Percentiles rank a stretch among this genome's conserved stretches.
These are phyloP conservation scores for Bedellia somnulentella DNA, from an alignment of 2,888 invertebrate species.

Conservation along the genomic window DNA sequence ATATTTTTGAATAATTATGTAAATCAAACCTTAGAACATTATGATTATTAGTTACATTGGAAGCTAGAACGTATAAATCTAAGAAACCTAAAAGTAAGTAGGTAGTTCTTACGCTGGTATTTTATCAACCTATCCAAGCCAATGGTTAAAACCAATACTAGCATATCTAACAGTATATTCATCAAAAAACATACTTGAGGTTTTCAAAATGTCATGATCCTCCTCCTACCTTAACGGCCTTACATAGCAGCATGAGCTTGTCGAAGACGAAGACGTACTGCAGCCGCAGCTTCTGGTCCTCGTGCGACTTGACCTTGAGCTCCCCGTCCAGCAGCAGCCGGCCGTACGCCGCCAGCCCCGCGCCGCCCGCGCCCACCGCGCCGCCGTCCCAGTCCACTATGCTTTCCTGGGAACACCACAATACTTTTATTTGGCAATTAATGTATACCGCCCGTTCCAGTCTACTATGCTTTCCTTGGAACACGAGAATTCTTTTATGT, in stretches of 20 bases:
- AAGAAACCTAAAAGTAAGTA: no score
- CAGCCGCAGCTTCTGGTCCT: slow-evolving; percentile 80
- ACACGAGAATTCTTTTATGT: no score
- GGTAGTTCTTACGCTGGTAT: no score
- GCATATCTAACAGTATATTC: no score
- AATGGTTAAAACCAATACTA: no score
- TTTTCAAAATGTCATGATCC: neutral
- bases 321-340: slow-evolving; percentile 92
- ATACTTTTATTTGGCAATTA: slow-evolving; percentile 4
- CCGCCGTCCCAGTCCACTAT: slow-evolving; percentile 80
- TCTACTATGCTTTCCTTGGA: neutral
- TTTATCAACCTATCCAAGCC: no score
- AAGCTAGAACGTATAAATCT: no score
- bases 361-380: slow-evolving; percentile 76
- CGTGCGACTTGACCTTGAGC: slow-evolving; percentile 86
- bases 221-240: slow-evolving; percentile 68
- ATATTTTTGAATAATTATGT: no score
- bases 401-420: slow-evolving; percentile 57
- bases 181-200: no score
- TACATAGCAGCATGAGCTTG: slow-evolving; percentile 93
- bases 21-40: no score
- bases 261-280: slow-evolving; percentile 98
- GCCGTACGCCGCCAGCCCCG: slow-evolving; percentile 86
- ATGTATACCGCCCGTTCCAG: neutral
- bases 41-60: no score